Base-by-base conservation (phyloP, 2,113 vertebrate genomes). In the Condylura cristata region DNA sequence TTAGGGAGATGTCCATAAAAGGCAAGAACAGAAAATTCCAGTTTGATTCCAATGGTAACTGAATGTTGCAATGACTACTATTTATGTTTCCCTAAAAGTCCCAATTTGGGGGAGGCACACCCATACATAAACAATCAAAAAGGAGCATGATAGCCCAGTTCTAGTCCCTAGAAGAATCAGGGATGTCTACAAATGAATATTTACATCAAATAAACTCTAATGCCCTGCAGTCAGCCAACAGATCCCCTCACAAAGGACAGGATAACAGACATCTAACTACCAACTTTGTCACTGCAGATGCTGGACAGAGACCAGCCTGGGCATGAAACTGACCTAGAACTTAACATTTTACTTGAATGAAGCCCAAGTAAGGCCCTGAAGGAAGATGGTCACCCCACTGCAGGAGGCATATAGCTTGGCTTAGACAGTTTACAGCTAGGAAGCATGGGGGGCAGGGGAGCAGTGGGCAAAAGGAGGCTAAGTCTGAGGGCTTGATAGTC, bases 341-440 rank as follows among this genome's bases (percentile, higher is more conserved):
- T 68, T 39, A 12, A 3, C 14, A 16, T 30, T 91, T 58, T 24
- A 22, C 81, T 71, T 61, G 13, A 72, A 51, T 51, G 30, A 22
- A 83, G n/a, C 14, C 24, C 46, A 44, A 51, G 24, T 1, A 60
- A 48, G 30, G 18, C 4, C 6, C 56, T 1, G 7, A 30, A n/a
- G 51, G 34, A 20, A 24, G 20, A 30, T 4, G 12, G 8, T 9
- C 0, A 0, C 30, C 34, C 28, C 6, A 3, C 3, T 17, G 41
- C 48, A 37, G 71, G n/a, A 24, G 34, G 28, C 48, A 5, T 58
- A 28, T 66, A 44, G 22, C 46, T 48, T 75, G 37, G 13, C 30
- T 26, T 48, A 28, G 56, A 46, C 14, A 30, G 6, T 63, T 68
- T n/a, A 16, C 37, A 63, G 28, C 51, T n/a, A 28, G 10, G n/a